Evolutionary conservation across 2,797 vertebrate species (phyloP).

Genomic region (Emydoidea blandingii): DNA sequence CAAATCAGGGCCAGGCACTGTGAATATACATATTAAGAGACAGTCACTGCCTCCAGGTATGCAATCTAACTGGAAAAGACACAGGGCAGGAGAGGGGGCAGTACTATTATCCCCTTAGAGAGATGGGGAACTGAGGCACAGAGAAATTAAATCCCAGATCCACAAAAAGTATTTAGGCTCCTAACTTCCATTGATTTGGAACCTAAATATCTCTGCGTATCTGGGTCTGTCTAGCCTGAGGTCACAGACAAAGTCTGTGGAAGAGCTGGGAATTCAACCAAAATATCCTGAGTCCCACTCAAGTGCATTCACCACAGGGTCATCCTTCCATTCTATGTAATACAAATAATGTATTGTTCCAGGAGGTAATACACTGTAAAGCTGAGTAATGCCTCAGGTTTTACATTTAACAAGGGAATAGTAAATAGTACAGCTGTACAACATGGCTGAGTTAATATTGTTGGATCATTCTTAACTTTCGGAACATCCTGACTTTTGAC

Average conservation of each 20-base stretch:
- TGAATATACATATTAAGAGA: not conserved
- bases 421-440: not conserved
- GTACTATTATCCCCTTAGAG: not conserved
- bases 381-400: slow-evolving; percentile 34
- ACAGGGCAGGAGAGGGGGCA: not conserved
- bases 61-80: not conserved
- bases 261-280: slow-evolving; percentile 35
- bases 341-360: not conserved
- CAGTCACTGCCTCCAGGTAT: not conserved
- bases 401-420: slow-evolving; percentile 27
- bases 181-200: not conserved
- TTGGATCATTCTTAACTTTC: slow-evolving; percentile 18
- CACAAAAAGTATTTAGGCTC: not conserved
- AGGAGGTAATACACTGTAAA: not conserved
- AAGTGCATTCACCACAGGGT: slow-evolving; percentile 14
- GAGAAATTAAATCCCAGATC: not conserved
- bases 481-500: not conserved
- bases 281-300: not conserved
- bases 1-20: not conserved
- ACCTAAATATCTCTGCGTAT: not conserved
- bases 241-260: not conserved
- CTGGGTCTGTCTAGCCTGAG: not conserved
- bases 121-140: not conserved
- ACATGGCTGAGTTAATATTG: not conserved
- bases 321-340: slow-evolving; percentile 32